phyloP scores from a whole-genome alignment of 2,113 vertebrate genomes.

The Labeo catla region DNA sequence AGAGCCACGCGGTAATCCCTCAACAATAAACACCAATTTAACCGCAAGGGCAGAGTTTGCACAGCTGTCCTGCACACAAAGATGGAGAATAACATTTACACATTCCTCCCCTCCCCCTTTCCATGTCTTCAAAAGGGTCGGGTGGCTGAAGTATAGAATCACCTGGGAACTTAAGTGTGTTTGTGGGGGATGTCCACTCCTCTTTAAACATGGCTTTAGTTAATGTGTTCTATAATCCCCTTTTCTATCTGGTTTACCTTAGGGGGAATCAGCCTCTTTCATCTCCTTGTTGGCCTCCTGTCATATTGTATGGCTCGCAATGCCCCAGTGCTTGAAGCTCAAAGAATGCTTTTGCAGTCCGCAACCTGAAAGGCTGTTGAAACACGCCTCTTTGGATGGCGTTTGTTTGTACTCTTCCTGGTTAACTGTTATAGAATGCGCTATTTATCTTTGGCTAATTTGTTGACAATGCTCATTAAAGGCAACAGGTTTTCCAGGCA shows the following conservation, averaged over 20 bases:
- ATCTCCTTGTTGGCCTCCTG: slow-evolving; percentile 53
- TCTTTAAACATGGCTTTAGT: slow-evolving; percentile 57
- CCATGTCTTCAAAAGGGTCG: slow-evolving; percentile 53
- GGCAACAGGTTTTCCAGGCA: slow-evolving; percentile 33
- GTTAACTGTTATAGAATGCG: slow-evolving; percentile 46
- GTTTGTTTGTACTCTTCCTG: slow-evolving; percentile 46
- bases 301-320: slow-evolving; percentile 54
- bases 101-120: slow-evolving; percentile 54
- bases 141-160: slow-evolving; percentile 53
- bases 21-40: slow-evolving; percentile 63
- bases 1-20: slow-evolving; percentile 59
- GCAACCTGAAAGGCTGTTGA: slow-evolving; percentile 27
- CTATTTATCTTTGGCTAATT: slow-evolving; percentile 57
- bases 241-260: slow-evolving; percentile 57
- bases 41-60: slow-evolving; percentile 59
- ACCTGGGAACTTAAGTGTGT: slow-evolving; percentile 56
- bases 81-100: slow-evolving; percentile 64
- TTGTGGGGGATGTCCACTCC: slow-evolving; percentile 38
- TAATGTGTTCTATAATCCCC: slow-evolving; percentile 59
- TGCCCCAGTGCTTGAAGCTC: slow-evolving; percentile 39
- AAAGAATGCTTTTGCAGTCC: slow-evolving; percentile 36
- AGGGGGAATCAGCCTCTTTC: slow-evolving; percentile 52
- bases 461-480: slow-evolving; percentile 59
- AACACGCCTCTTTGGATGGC: slow-evolving; percentile 22
- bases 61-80: slow-evolving; percentile 62